These are phyloP conservation scores for Drosophila pallidifrons DNA, from an alignment of 1,140 invertebrate species.

Conservation along the genomic window DNA sequence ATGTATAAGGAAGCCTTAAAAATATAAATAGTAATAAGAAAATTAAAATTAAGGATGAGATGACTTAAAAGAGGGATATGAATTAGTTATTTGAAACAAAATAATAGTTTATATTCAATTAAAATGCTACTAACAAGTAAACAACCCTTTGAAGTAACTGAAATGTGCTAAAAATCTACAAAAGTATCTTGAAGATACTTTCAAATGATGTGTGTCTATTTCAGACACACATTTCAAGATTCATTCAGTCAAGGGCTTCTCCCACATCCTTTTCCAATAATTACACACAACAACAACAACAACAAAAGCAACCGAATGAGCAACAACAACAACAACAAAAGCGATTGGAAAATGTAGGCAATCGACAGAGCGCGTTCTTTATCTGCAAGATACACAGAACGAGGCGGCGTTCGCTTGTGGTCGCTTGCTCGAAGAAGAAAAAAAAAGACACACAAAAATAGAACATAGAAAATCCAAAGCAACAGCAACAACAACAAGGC, in stretches of 20 bases:
- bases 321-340: slow-evolving; percentile 47
- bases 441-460: slow-evolving; percentile 72
- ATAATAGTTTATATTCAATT: too few relatives aligned
- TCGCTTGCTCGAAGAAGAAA: slow-evolving; percentile 31
- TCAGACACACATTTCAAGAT: slow-evolving; percentile 50
- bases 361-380: slow-evolving; percentile 66
- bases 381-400: slow-evolving; percentile 71
- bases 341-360: slow-evolving; percentile 67
- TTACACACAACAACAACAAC: slow-evolving; percentile 59
- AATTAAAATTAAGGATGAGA: too few relatives aligned
- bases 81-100: too few relatives aligned
- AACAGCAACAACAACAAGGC: slow-evolving; percentile 20
- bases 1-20: too few relatives aligned
- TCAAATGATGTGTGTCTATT: slow-evolving; percentile 5
- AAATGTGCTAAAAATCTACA: background rate
- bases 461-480: slow-evolving; percentile 70
- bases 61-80: too few relatives aligned
- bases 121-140: too few relatives aligned
- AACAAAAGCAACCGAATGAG: background rate
- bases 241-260: slow-evolving; percentile 82
- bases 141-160: too few relatives aligned
- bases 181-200: slow-evolving; percentile 8
- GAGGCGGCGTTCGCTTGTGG: slow-evolving; percentile 61
- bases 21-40: too few relatives aligned
- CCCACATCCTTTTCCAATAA: slow-evolving; percentile 80